Percentiles rank a stretch among this genome's conserved stretches.
These are phyloP conservation scores for Cebidichthys violaceus DNA, from an alignment of 2,113 vertebrate genomes.

Conservation along the genomic window DNA sequence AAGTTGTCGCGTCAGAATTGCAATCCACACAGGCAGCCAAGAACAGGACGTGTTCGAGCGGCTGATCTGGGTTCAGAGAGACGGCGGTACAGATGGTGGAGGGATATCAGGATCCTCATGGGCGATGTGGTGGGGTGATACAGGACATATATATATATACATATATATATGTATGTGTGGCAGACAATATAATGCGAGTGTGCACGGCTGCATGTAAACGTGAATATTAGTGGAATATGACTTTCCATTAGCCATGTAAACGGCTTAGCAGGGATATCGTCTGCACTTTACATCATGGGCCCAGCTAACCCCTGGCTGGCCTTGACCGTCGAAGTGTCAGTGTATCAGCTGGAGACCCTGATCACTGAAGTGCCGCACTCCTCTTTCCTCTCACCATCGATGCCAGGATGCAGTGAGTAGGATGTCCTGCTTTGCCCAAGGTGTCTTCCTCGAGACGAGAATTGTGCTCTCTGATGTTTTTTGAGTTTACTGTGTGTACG, in stretches of 20 bases:
- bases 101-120: slow-evolving; percentile 21
- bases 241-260: neutral
- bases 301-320: neutral
- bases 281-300: neutral
- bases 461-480: neutral
- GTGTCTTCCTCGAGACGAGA: neutral
- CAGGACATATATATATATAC: neutral
- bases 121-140: neutral
- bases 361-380: neutral
- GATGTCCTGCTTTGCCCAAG: neutral
- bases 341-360: neutral
- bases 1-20: neutral
- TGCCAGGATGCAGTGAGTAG: neutral
- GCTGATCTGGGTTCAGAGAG: slow-evolving; percentile 3
- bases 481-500: too few relatives aligned
- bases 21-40: neutral
- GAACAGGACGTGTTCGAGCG: slow-evolving; percentile 1
- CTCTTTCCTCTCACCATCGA: neutral
- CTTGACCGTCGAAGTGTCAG: neutral
- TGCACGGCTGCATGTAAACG: neutral
- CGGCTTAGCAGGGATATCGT: neutral
- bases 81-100: slow-evolving; percentile 11
- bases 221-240: neutral
- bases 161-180: too few relatives aligned
- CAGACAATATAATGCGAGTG: neutral